Evolutionary conservation across 1,140 invertebrate species (phyloP).

Genomic region (Parasteatoda tepidariorum): DNA sequence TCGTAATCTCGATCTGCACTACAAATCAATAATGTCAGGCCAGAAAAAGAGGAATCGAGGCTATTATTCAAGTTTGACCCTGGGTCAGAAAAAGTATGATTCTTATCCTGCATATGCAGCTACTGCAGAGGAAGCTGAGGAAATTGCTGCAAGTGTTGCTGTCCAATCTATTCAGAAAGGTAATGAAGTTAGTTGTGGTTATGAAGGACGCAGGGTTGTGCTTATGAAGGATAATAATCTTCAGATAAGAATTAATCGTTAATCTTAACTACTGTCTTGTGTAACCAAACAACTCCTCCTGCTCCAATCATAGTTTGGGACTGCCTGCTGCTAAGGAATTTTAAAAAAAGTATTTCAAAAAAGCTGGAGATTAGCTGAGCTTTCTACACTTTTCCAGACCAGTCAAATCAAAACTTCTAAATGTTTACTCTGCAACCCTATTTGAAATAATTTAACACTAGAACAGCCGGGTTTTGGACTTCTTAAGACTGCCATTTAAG

Average conservation of each 20-base stretch:
- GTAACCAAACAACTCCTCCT: no score
- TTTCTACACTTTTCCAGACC: no score
- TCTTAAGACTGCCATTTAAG: no score
- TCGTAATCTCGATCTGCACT: not conserved
- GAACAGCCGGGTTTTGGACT: no score
- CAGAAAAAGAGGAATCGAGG: slow-evolving; percentile 32
- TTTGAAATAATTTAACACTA: no score
- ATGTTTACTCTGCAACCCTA: no score
- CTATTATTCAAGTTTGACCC: slow-evolving; percentile 2
- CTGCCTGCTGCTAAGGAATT: not conserved
- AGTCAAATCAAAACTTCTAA: no score
- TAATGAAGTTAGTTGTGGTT: slow-evolving; percentile 36
- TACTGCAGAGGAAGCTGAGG: slow-evolving; percentile 23
- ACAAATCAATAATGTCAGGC: not conserved
- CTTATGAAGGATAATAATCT: slow-evolving; percentile 18
- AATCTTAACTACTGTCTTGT: not conserved
- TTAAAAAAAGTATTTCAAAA: no score
- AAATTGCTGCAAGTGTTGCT: slow-evolving; percentile 24
- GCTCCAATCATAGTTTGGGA: not conserved
- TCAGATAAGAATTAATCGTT: slow-evolving; percentile 7
- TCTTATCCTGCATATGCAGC: slow-evolving; percentile 9
- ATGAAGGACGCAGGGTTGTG: not conserved
- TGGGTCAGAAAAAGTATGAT: slow-evolving; percentile 1
- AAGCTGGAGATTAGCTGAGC: no score
- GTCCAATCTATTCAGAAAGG: slow-evolving; percentile 15